Evolutionary conservation across 2,797 vertebrate species (phyloP), one percentile per base, ranked within the genome.

Genomic region (Clarias pachynema): DNA sequence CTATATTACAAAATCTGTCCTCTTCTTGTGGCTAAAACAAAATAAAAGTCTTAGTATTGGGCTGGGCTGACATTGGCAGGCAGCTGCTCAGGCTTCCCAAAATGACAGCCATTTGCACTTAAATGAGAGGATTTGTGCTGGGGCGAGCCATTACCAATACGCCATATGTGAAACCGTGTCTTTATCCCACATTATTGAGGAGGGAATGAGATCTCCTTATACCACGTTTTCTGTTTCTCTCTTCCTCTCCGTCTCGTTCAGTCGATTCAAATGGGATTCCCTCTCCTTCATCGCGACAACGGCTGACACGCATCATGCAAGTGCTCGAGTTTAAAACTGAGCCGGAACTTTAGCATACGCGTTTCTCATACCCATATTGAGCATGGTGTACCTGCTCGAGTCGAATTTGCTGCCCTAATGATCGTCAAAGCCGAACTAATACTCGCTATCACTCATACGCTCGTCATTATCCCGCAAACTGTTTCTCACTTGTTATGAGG

Each of bases 101-200:
- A 94, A 93, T 91, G 96, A 95, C 93, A 95, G 95, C 95, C 94
- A 97, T 97, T 97, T 97, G 96, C 96, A 96, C 97, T 96, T 97
- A 97, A 95, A 97, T 97, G 97, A 98, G 95, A 94, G 96, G 96
- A 96, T 96, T 95, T 96, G 97, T 96, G 96, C 94, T 95, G 94
- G 93, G 96, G 94, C 90, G 94, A 93, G 94, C 95, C 96, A 94
- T 97, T 96, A 97, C 96, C 96, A 95, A 95, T 94, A 95, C 94
- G 95, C 96, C 96, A 96, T 96, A 95, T 97, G 96, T 96, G 96
- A 97, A 97, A 96, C 96, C 96, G 95, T 95, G 93, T 97, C 96
- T 96, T 95, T 95, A 96, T 96, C 96, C 96, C 95, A 95, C 95
- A 96, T 96, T 93, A 94, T 88, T 87, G 84, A 88, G 93, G 92